A percentile compares a stretch with the other conserved stretches of the same genome.
phyloP scores from a whole-genome alignment of 2,797 vertebrate genomes.

The Phaenicophaeus curvirostris region DNA sequence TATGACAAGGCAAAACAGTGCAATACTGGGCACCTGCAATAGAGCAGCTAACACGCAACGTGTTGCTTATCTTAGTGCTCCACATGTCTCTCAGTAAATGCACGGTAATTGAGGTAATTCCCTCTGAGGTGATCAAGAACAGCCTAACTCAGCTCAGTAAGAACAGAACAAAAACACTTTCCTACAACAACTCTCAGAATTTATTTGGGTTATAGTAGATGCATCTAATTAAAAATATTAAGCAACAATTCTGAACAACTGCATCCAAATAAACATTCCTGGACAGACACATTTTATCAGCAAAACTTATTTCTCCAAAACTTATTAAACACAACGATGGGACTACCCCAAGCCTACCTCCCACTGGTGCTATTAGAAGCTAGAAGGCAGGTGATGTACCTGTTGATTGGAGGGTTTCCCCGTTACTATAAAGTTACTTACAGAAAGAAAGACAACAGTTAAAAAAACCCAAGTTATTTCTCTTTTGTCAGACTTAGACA shows the following conservation, averaged over 20 bases:
- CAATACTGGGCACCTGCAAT: not conserved
- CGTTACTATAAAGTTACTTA: slow-evolving; percentile 53
- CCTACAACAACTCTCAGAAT: not conserved
- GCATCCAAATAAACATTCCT: not conserved
- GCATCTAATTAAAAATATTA: not conserved
- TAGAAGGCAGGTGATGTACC: slow-evolving; percentile 59
- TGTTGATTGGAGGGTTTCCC: slow-evolving; percentile 64
- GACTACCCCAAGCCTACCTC: slow-evolving; percentile 56
- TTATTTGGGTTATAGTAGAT: not conserved
- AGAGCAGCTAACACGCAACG: not conserved
- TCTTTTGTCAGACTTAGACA: slow-evolving; percentile 48
- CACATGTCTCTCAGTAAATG: not conserved
- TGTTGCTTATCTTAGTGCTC: not conserved
- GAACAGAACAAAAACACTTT: not conserved
- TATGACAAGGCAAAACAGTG: not conserved
- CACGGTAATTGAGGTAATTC: not conserved
- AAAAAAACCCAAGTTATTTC: slow-evolving; percentile 24
- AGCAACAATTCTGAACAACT: not conserved
- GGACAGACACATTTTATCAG: not conserved
- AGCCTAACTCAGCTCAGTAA: not conserved
- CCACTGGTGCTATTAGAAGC: slow-evolving; percentile 52
- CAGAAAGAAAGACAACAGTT: slow-evolving; percentile 59
- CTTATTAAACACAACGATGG: not conserved
- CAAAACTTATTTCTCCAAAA: slow-evolving; percentile 16
- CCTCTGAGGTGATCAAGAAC: not conserved